phyloP scores from a whole-genome alignment of 2,797 vertebrate species.

The Amblyraja radiata region DNA sequence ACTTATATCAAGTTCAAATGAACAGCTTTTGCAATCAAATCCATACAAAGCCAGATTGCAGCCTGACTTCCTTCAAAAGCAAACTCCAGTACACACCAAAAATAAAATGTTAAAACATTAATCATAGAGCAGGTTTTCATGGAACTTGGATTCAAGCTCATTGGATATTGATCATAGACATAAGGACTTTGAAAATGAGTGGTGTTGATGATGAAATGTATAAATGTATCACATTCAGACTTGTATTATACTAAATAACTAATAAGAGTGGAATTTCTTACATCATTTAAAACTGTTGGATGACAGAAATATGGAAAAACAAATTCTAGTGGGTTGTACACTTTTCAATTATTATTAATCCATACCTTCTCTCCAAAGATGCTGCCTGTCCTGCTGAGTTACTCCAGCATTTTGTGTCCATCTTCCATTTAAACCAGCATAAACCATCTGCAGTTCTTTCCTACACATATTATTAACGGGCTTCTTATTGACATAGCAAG shows the following conservation, averaged over 20 bases:
- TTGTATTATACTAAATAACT: background rate
- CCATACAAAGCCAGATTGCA: background rate
- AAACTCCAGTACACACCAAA: background rate
- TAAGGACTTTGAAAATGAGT: background rate
- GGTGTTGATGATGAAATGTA: background rate
- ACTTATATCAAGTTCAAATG: conserved; percentile 8
- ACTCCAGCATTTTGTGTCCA: no score
- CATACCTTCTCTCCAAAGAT: no score
- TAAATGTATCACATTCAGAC: background rate
- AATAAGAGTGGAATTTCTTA: background rate
- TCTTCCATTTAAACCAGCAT: no score
- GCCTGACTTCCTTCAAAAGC: background rate
- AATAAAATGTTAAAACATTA: no score
- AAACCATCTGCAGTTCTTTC: no score
- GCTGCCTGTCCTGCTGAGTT: no score
- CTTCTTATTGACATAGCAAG: background rate
- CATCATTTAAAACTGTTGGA: background rate
- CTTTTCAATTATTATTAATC: background rate
- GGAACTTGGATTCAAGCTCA: background rate
- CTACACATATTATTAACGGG: background rate
- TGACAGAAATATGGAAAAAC: background rate
- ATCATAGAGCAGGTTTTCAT: background rate
- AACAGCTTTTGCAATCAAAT: no score
- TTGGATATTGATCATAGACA: background rate
- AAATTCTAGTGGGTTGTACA: background rate